Base-by-base conservation (phyloP, 2,113 vertebrate genomes). In the Typhlomys cinereus region DNA sequence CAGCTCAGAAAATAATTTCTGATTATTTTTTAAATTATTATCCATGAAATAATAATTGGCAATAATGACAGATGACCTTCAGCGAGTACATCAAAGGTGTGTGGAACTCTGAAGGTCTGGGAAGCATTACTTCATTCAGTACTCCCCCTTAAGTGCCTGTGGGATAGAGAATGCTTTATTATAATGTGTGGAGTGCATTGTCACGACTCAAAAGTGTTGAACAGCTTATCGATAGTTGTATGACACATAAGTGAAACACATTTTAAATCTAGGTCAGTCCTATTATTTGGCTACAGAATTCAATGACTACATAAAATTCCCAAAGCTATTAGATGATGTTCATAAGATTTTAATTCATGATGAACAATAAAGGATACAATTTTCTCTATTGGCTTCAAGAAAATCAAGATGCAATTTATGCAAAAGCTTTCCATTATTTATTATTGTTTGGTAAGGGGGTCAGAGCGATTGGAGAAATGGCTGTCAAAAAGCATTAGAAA, bases 401-500 rank as follows among this genome's bases (percentile, higher is more conserved):
- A 18, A 74, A 69, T 6, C 44, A 80, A 67, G 71, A 36, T 84
- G 25, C 91, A 39, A 85, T 67, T 85, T 88, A 52, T 75, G 52
- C 44, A 39, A 71, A 76, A 57, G 6, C 8, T 41, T 11, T 27
- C 57, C 12, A 66, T 67, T 85, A 88, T 73, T 83, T 13, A 66
- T 67, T 85, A 88, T 73, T 83, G 39, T 62, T 73, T 54, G 54
- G 36, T 69, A 75, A 76, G 20, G 31, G 57, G 13, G 1, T 88
- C 52, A 8, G 23, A n/a, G 6, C 79, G 21, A 31, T 75, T 74
- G 17, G 13, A 83, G n/a, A 73, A 17, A 31, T 88, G 21, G 17
- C 2, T 79, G 20, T 39, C 83, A 94, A 89, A 69, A 4, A 44
- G 69, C 17, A 75, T 62, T 84, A 86, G 76, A 85, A 61, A 91